Evolutionary conservation across 2,888 invertebrate species (phyloP), one percentile per base, ranked within the genome.

Genomic region (Eupeodes latifasciatus): DNA sequence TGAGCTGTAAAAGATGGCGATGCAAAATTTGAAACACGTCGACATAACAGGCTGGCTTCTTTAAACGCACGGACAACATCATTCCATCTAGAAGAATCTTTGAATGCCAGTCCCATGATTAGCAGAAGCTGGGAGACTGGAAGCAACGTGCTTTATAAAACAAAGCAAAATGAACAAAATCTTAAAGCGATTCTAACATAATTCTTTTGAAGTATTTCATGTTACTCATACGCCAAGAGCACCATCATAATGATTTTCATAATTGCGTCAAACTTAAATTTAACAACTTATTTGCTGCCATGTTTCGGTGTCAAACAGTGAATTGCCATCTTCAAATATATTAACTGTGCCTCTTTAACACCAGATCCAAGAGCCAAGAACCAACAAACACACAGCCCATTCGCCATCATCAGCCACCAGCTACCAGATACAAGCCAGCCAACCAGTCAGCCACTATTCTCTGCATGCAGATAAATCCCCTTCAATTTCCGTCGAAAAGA

Each of bases 401-500:
- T 27, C 27, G 27, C 27, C 27, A 27, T 27, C 27, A 27, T 27
- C 27, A 27, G 27, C 53, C 53, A 53, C n/a, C 16, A 27, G 27
- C 16, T 16, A 53, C 10, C 47, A 49, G 3, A 0, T 12, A 61
- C 61, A 36, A 27, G 27, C 27, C 10, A 47, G 12, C 44, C 64
- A 27, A 27, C 27, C 27, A 27, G 27, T 40, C 47, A 36, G 36
- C 81, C 57, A 62, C n/a, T 72, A 72, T 53, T 36, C 79, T 62
- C 67, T 47, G 78, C 85, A 85, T 88, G 85, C 81, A 88, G 88
- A 88, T 88, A 81, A 88, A 85, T 85, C 81, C 85, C 78, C 88
- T 88, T 85, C 88, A 88, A 88, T 88, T 88, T 88, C 88, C 88
- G 88, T 81, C 75, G 84, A 81, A 85, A 88, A 78, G 85, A 85